Evolutionary conservation across 2,888 invertebrate genomes (phyloP).

Genomic region (Lepidocyrtoides sp.): DNA sequence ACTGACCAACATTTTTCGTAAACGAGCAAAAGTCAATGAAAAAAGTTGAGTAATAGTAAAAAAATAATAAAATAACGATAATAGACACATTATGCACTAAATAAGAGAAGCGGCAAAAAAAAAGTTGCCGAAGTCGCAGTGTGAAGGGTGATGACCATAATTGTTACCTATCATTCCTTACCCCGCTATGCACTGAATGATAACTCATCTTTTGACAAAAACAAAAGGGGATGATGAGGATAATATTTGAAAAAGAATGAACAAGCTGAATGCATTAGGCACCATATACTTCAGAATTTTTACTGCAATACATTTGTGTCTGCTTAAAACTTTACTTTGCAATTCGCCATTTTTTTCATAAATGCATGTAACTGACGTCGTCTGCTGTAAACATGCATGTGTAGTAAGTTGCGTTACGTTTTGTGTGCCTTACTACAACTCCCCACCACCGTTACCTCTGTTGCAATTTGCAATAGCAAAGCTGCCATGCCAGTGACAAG

Average conservation of each 20-base stretch:
- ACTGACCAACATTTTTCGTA: slow-evolving; percentile 31
- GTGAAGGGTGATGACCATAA: neutral
- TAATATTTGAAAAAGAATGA: neutral
- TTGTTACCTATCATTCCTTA: neutral
- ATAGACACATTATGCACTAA: neutral
- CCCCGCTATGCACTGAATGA: neutral
- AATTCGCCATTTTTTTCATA: neutral
- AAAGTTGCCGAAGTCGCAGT: neutral
- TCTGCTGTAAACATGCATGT: too few relatives aligned
- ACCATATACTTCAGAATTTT: neutral
- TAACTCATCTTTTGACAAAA: slow-evolving; percentile 42
- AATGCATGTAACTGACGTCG: neutral
- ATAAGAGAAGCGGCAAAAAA: neutral
- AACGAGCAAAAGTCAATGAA: neutral
- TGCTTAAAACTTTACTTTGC: too few relatives aligned
- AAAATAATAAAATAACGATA: neutral
- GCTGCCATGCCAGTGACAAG: slow-evolving; percentile 45
- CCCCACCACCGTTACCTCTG: slow-evolving; percentile 8
- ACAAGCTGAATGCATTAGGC: neutral
- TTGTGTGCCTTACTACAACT: neutral
- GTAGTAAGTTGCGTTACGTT: too few relatives aligned
- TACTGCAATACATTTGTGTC: neutral
- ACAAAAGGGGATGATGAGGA: neutral
- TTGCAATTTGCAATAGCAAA: neutral
- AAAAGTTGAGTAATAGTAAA: neutral